phyloP scores from a whole-genome alignment of 1,140 invertebrate genomes.

The Amyelois transitella region DNA sequence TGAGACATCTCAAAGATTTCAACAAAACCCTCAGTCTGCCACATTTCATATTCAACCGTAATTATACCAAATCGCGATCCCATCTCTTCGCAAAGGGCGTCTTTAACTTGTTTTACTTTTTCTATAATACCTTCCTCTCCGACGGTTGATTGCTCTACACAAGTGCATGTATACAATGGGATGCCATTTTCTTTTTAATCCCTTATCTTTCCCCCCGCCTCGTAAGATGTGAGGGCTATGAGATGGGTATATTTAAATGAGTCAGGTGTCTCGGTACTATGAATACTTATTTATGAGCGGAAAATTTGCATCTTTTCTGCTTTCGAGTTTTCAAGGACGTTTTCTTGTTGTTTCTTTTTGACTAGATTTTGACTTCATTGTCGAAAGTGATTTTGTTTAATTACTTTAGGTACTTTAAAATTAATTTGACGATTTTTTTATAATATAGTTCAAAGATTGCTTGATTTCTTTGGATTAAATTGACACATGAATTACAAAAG shows the following conservation, averaged over 20 bases:
- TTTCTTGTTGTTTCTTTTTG: not conserved
- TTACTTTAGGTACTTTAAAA: too few relatives aligned
- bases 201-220: conserved; percentile 33
- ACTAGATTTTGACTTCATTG: too few relatives aligned
- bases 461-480: too few relatives aligned
- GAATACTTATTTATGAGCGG: conserved; percentile 1
- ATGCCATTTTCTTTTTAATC: conserved; percentile 53
- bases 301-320: not conserved
- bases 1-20: not conserved
- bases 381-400: too few relatives aligned
- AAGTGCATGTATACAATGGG: conserved; percentile 40
- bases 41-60: not conserved
- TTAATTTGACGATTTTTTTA: too few relatives aligned
- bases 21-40: not conserved
- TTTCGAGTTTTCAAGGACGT: not conserved
- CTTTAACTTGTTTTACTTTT: conserved; percentile 43
- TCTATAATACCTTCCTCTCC: conserved; percentile 25
- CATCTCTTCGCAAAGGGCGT: conserved; percentile 9
- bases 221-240: conserved; percentile 20
- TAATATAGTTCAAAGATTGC: too few relatives aligned
- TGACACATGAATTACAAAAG: too few relatives aligned
- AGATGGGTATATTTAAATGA: conserved; percentile 48
- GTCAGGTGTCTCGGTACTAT: conserved; percentile 25
- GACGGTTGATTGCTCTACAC: conserved; percentile 53
- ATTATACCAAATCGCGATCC: not conserved